Evolutionary conservation across 2,888 invertebrate species (phyloP).

Genomic region (Mythimna loreyi): DNA sequence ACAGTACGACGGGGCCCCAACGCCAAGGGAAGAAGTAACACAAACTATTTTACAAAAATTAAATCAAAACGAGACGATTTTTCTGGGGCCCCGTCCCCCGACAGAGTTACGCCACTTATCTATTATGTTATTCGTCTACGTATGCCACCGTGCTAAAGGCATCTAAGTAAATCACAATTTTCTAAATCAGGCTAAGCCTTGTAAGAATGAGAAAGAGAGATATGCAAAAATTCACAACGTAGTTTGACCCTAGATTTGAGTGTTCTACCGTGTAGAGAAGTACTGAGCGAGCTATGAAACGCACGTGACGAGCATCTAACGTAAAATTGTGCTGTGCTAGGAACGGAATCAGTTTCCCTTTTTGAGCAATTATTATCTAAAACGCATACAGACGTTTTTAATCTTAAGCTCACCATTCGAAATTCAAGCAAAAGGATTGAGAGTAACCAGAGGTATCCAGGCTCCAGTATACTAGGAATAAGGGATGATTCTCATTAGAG

Average conservation of each 20-base stretch:
- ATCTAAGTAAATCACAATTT: conserved; percentile 85
- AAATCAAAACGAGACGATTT: no score
- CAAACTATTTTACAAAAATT: no score
- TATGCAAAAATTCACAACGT: conserved; percentile 88
- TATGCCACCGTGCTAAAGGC: conserved; percentile 84
- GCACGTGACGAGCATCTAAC: conserved; percentile 61
- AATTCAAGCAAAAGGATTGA: conserved; percentile 34
- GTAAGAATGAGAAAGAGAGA: conserved; percentile 79
- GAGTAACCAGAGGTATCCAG: conserved; percentile 12
- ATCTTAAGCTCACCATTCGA: conserved; percentile 12
- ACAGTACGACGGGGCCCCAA: no score
- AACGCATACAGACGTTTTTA: conserved; percentile 31
- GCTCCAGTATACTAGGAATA: no score
- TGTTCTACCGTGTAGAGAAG: conserved; percentile 36
- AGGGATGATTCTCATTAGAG: no score
- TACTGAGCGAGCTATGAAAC: conserved; percentile 54
- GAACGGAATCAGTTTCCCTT: conserved; percentile 79
- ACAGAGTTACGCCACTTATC: no score
- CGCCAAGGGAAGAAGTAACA: no score
- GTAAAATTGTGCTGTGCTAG: conserved; percentile 75
- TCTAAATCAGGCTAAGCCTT: conserved; percentile 84
- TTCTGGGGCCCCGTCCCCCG: no score
- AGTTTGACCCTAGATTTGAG: conserved; percentile 67
- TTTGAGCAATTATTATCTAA: conserved; percentile 79
- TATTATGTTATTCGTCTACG: conserved; percentile 54